These are phyloP conservation scores for Pavo muticus DNA, from an alignment of 2,113 vertebrate species.

Conservation along the genomic window DNA sequence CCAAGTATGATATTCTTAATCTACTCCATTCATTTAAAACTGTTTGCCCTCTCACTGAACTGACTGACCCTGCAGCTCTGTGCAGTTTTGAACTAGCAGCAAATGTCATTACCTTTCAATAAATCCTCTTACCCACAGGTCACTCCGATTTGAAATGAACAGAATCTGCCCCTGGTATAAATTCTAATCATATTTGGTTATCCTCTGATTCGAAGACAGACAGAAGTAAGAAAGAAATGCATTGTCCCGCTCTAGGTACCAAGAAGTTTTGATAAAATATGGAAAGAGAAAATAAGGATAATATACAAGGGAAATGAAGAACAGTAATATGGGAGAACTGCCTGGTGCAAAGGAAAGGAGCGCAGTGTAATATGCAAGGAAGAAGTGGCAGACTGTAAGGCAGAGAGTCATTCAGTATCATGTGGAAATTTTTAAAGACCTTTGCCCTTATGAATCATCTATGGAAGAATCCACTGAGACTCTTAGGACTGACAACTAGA, in stretches of 20 bases:
- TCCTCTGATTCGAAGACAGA: not conserved
- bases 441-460: conserved; percentile 72
- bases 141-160: conserved; percentile 2
- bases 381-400: not conserved
- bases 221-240: not conserved
- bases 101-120: not conserved
- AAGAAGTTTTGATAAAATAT: not conserved
- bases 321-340: not conserved
- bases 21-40: conserved; percentile 1
- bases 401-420: not conserved
- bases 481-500: conserved; percentile 2
- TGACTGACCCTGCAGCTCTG: not conserved
- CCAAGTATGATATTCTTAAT: not conserved
- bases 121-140: conserved; percentile 35
- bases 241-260: not conserved
- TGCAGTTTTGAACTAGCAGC: not conserved
- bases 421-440: conserved; percentile 45
- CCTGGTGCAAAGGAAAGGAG: not conserved
- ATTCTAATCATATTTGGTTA: not conserved
- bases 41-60: conserved; percentile 6
- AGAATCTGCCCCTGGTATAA: not conserved
- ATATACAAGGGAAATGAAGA: not conserved
- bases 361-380: rapidly evolving
- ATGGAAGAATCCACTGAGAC: conserved; percentile 23
- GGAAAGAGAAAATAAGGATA: not conserved